Conservation (phyloP, 2,113 vertebrate species). For the Crotalus helleri region DNA sequence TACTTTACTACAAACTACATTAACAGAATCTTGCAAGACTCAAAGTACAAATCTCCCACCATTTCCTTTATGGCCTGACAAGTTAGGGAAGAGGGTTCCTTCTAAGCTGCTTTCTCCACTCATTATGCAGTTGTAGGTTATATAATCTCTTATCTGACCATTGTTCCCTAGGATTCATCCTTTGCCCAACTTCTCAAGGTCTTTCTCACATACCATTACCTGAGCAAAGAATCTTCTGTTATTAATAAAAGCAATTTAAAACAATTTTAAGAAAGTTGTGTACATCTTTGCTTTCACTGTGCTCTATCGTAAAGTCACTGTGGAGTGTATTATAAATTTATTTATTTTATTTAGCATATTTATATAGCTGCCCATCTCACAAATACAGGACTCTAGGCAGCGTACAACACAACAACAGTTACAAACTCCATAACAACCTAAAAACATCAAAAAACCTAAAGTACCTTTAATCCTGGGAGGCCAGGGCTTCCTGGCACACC, state of each 20-base stretch:
- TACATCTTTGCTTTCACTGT: background rate
- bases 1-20: background rate
- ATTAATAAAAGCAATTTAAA: background rate
- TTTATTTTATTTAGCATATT: background rate
- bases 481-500: constrained; percentile 81
- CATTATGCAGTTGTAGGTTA: background rate
- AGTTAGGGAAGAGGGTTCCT: background rate
- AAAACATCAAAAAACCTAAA: background rate
- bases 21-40: background rate
- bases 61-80: background rate
- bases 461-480: constrained; percentile 81
- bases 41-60: background rate
- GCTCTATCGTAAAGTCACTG: background rate
- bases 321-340: background rate
- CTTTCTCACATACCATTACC: background rate
- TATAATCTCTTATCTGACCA: background rate
- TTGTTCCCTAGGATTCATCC: background rate
- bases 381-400: background rate
- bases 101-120: background rate
- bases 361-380: background rate
- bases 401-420: background rate
- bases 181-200: background rate
- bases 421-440: background rate
- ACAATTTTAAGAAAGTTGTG: background rate
- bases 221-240: background rate